These are phyloP conservation scores for Herminia tarsipennalis DNA, from an alignment of 2,888 invertebrate species.

Conservation along the genomic window DNA sequence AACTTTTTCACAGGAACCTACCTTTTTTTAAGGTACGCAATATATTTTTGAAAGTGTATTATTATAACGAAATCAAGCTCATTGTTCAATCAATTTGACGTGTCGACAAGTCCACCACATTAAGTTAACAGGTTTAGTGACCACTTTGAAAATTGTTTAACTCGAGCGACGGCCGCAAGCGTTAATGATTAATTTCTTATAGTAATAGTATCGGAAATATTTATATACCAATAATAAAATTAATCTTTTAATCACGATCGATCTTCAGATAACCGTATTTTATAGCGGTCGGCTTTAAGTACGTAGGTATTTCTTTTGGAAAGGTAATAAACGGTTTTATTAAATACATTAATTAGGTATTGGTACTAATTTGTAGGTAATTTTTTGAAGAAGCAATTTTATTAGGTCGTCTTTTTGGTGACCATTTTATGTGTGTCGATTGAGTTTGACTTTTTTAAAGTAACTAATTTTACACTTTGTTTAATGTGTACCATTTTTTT, in stretches of 20 bases:
- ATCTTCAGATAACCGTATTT: conserved; percentile 19
- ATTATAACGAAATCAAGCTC: neutral
- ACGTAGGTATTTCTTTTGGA: conserved; percentile 7
- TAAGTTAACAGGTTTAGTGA: conserved; percentile 56
- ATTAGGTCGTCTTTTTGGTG: too few relatives aligned
- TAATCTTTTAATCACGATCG: conserved; percentile 33
- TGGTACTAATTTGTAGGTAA: neutral
- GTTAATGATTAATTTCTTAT: conserved; percentile 66
- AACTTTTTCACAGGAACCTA: too few relatives aligned
- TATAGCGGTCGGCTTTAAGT: conserved; percentile 11
- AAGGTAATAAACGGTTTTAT: conserved; percentile 14
- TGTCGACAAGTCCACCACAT: conserved; percentile 50
- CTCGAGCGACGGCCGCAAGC: conserved; percentile 47
- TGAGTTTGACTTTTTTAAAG: too few relatives aligned
- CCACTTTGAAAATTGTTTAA: conserved; percentile 54
- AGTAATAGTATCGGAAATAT: conserved; percentile 42
- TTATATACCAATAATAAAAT: conserved; percentile 36
- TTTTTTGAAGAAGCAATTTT: too few relatives aligned
- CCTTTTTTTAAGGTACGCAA: too few relatives aligned
- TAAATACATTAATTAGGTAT: conserved; percentile 6
- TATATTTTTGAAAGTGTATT: conserved; percentile 21
- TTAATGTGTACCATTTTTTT: too few relatives aligned
- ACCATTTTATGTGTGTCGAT: too few relatives aligned
- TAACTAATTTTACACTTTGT: too few relatives aligned
- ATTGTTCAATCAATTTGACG: conserved; percentile 24